Percentiles rank a stretch among this genome's conserved stretches.
phyloP scores from a whole-genome alignment of 2,797 vertebrate species.

The Merluccius polli region DNA sequence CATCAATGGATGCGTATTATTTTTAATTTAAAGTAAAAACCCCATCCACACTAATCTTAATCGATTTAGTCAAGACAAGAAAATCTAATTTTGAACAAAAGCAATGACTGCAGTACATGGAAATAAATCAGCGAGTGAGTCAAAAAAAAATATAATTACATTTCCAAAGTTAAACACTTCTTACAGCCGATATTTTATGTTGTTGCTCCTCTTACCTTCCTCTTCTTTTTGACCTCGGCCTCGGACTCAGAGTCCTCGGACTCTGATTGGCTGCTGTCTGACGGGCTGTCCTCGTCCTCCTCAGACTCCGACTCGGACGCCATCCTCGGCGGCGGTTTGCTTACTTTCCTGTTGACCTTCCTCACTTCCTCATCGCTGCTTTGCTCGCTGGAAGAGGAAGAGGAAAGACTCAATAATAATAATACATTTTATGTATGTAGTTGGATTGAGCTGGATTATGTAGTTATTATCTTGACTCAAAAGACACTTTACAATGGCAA shows the following conservation, averaged over 20 bases:
- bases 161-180: not conserved
- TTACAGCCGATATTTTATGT: not conserved
- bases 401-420: slow-evolving; percentile 4
- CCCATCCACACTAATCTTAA: not conserved
- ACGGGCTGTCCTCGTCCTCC: slow-evolving; percentile 81
- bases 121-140: not conserved
- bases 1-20: not conserved
- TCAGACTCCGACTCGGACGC: slow-evolving; percentile 76
- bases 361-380: slow-evolving; percentile 70
- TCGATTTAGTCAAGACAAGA: not conserved
- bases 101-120: not conserved
- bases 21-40: not conserved
- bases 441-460: too few species aligned
- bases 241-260: slow-evolving; percentile 78
- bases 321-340: slow-evolving; percentile 59
- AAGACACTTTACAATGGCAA: not conserved
- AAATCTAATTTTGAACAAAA: not conserved
- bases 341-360: slow-evolving; percentile 59
- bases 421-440: too few species aligned
- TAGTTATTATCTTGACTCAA: too few species aligned
- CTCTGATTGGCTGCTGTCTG: slow-evolving; percentile 85
- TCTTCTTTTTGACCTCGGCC: slow-evolving; percentile 74
- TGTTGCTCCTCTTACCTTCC: slow-evolving; percentile 60
- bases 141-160: not conserved
- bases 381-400: slow-evolving; percentile 63